Base-by-base conservation (phyloP, 2,797 vertebrate genomes). In the Alfaro cultratus region DNA sequence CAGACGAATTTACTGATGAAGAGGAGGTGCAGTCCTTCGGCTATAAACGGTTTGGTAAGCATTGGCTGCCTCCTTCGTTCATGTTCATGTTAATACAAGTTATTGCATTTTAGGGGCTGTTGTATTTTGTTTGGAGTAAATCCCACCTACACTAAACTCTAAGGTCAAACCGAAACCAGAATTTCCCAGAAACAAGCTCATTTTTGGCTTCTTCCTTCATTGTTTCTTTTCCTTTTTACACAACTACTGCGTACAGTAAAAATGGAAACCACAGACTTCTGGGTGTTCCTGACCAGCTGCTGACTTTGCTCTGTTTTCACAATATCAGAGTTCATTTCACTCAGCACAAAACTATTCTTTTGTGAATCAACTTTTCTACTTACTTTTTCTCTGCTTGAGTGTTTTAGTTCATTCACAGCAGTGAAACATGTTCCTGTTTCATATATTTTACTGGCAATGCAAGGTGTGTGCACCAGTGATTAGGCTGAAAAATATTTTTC, bases 11-110 rank as follows among this genome's bases (percentile, higher is more conserved):
- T 86, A 95, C 95, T 74, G 98, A 99, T 94, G 98, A 99, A 91
- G 98, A 99, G 94, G 98, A 99, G 95, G 98, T 99, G 83, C 98
- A 99, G 93, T 99, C 98, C 95, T 99, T 99, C 79, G 98, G 98
- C 85, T 99, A 99, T 91, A 99, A 99, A 95, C 96, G 98, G 90
- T 99, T 99, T 94, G 98, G 98, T 99, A 92, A 99, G 98, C 98
- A 86, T 71, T 51, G 71, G 39, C 41, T 57, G 29, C 83, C 78
- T 70, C 80, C 29, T 80, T 70, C 9, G 77, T n/a, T n/a, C n/a
- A 51, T 46, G 39, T n/a, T 75, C 10, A 84, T 81, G 55, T 72
- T 11, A 68, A 11, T 78, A 55, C 31, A 70, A 67, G 53, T 81
- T 2, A 76, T 57, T 80, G 29, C 36, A 45, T 51, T 46, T 60